Evolutionary conservation across 2,888 invertebrate species (phyloP).

Genomic region (Rhaphigaster nebulosa): DNA sequence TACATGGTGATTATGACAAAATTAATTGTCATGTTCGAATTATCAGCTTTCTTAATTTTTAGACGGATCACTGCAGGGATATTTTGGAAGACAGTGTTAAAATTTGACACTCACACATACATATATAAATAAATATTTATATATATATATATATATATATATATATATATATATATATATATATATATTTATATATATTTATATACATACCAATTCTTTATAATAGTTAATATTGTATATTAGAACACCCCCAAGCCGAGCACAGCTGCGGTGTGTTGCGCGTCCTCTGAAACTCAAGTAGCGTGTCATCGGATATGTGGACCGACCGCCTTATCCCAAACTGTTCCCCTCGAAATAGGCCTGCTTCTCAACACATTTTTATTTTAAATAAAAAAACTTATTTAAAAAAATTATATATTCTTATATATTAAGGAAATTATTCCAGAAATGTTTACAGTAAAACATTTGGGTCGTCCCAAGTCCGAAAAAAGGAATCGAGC

Average conservation of each 20-base stretch:
- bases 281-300: slow-evolving; percentile 17
- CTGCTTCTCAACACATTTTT: slow-evolving; percentile 20
- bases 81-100: too few relatives aligned
- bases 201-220: too few relatives aligned
- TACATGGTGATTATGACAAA: too few relatives aligned
- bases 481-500: neutral
- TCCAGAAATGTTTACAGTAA: neutral
- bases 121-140: too few relatives aligned
- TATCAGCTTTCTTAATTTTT: too few relatives aligned
- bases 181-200: too few relatives aligned
- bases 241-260: neutral
- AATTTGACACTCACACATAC: too few relatives aligned
- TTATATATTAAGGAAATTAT: neutral
- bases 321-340: neutral
- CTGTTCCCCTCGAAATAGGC: neutral
- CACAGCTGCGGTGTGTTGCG: neutral
- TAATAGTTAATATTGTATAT: neutral
- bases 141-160: too few relatives aligned
- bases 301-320: slow-evolving; percentile 8
- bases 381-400: neutral
- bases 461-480: neutral
- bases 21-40: too few relatives aligned
- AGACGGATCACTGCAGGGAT: too few relatives aligned
- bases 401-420: neutral
- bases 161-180: too few relatives aligned